Percentiles rank a stretch among this genome's conserved stretches.
Evolutionary conservation across 2,113 vertebrate species (phyloP).

Genomic region (Phylloscopus trochilus): DNA sequence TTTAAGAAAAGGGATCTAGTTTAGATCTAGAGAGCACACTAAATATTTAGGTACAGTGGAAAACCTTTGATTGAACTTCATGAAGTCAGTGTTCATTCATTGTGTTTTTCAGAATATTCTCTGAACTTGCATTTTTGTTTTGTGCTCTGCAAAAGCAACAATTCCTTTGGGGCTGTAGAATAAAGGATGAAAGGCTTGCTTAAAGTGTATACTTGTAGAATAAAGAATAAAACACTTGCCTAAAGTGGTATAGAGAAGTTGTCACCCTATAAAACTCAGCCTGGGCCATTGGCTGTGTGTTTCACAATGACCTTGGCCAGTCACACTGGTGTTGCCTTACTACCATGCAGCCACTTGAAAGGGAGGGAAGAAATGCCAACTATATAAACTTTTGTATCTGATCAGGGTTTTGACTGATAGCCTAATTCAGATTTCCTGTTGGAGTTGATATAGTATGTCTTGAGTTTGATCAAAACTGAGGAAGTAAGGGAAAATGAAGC

Average conservation of each 20-base stretch:
- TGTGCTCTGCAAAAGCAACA: not conserved
- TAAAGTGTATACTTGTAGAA: not conserved
- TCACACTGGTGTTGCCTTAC: not conserved
- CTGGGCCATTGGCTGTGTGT: rapidly evolving
- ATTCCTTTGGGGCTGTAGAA: not conserved
- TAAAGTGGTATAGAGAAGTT: not conserved
- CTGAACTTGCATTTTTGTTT: not conserved
- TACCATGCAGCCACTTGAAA: not conserved
- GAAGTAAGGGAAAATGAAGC: not conserved
- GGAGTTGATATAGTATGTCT: not conserved
- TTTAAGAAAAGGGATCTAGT: not conserved
- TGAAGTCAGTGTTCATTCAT: not conserved
- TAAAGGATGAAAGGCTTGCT: not conserved
- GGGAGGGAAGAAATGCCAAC: not conserved
- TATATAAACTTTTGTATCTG: not conserved
- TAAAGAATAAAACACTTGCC: not conserved
- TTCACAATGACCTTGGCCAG: not conserved
- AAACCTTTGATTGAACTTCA: not conserved
- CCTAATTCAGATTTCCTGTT: not conserved
- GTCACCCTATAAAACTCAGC: not conserved
- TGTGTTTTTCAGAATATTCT: not conserved
- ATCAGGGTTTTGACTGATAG: not conserved
- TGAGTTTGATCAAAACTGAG: not conserved
- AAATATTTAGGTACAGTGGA: not conserved
- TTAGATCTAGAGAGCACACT: not conserved